phyloP scores from a whole-genome alignment of 2,113 vertebrate species.

The Albula goreensis region DNA sequence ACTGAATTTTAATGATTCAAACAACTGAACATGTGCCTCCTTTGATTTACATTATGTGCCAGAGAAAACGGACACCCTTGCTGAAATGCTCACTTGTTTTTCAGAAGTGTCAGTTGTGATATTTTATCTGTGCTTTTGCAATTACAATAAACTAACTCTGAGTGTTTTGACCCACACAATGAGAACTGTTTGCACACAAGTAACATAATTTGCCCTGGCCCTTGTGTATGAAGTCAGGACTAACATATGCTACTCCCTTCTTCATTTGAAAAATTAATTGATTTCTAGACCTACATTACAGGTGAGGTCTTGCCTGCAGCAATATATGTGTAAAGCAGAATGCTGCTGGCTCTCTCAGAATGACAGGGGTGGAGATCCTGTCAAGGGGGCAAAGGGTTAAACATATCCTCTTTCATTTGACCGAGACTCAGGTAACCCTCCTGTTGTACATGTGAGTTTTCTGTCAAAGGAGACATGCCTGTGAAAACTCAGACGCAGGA shows the following conservation, averaged over 20 bases:
- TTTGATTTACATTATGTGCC: background rate
- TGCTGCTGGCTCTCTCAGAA: background rate
- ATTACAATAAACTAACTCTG: too few relatives aligned
- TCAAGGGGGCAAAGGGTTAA: background rate
- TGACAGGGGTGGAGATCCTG: background rate
- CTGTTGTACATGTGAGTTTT: background rate
- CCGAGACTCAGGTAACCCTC: background rate
- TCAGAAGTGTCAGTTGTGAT: background rate
- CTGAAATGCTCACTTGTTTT: background rate
- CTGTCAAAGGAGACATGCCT: background rate
- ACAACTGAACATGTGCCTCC: background rate
- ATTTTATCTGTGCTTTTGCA: background rate
- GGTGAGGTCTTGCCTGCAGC: too few relatives aligned
- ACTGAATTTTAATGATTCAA: background rate
- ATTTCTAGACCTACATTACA: background rate
- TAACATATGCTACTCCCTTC: background rate
- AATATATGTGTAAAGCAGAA: background rate
- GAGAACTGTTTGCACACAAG: too few relatives aligned
- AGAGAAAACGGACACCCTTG: too few relatives aligned
- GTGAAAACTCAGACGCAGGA: background rate
- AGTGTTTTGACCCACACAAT: too few relatives aligned
- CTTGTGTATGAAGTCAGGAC: too few relatives aligned
- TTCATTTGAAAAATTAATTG: too few relatives aligned
- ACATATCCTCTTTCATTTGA: background rate
- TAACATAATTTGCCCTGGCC: too few relatives aligned